phyloP scores from a whole-genome alignment of 2,888 invertebrate species.

The Lydus trimaculatus region DNA sequence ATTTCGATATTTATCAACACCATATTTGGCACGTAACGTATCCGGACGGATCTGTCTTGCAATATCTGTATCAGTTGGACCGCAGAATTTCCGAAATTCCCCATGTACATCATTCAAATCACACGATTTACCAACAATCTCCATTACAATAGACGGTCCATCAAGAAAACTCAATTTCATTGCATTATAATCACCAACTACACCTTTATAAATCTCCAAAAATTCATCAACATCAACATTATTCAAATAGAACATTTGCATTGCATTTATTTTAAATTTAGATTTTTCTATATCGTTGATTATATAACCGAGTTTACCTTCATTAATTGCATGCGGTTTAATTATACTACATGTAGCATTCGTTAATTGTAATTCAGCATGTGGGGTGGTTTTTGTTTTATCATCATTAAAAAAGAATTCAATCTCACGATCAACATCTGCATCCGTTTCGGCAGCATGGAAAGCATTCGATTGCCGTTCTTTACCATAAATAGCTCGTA shows the following conservation, averaged over 20 bases:
- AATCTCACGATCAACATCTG: constrained; percentile 64
- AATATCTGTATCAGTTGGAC: constrained; percentile 92
- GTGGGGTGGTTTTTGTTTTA: constrained; percentile 48
- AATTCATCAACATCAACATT: constrained; percentile 89
- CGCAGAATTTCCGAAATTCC: constrained; percentile 84
- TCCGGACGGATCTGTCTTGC: constrained; percentile 84
- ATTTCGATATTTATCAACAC: constrained; percentile 82
- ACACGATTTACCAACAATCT: constrained; percentile 70
- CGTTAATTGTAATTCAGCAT: constrained; percentile 64
- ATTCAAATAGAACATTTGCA: constrained; percentile 82
- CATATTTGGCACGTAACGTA: constrained; percentile 85
- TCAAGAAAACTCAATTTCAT: constrained; percentile 86
- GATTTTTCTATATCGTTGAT: constrained; percentile 73
- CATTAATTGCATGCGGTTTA: constrained; percentile 88
- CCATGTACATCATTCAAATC: constrained; percentile 66
- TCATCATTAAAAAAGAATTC: constrained; percentile 69
- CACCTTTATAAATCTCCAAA: constrained; percentile 91
- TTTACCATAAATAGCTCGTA: constrained; percentile 71
- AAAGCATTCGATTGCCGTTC: constrained; percentile 68
- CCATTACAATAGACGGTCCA: constrained; percentile 87
- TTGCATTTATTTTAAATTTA: constrained; percentile 79
- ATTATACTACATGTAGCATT: constrained; percentile 84
- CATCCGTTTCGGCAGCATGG: constrained; percentile 69
- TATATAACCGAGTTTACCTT: constrained; percentile 76
- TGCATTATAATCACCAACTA: constrained; percentile 77